A percentile compares a stretch with the other conserved stretches of the same genome.
phyloP scores from a whole-genome alignment of 2,797 vertebrate species.

The Lepus oiostolus region DNA sequence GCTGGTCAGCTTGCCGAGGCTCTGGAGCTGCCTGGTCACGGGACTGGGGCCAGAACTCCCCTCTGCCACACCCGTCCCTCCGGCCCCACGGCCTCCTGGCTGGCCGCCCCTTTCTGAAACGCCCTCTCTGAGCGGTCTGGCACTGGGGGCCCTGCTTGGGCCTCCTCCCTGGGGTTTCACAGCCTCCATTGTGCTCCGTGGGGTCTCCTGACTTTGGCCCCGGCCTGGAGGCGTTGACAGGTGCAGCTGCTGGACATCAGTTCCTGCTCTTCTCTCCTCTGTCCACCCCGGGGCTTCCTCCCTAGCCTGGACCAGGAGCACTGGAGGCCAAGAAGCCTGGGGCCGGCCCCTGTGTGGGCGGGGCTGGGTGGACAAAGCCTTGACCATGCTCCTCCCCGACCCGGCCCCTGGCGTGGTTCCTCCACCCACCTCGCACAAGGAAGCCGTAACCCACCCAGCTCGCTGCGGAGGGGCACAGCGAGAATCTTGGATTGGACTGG shows the following conservation, averaged over 20 bases:
- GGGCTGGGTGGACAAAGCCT: not conserved
- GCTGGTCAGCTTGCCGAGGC: not conserved
- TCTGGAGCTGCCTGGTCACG: not conserved
- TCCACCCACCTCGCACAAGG: accelerated
- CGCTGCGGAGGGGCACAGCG: not conserved
- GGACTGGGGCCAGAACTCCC: not conserved
- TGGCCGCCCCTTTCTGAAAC: too few species aligned
- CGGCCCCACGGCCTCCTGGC: too few species aligned
- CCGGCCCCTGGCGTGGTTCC: not conserved
- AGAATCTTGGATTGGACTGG: not conserved
- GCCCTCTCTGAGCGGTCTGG: too few species aligned
- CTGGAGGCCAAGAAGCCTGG: accelerated
- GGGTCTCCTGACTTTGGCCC: not conserved
- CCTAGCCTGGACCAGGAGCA: not conserved
- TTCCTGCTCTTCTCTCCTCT: accelerated
- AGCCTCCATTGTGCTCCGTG: not conserved
- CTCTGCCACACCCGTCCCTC: not conserved
- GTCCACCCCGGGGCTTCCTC: not conserved
- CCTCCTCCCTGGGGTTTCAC: accelerated
- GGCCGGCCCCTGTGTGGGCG: not conserved
- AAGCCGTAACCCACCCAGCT: not conserved
- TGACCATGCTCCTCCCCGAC: accelerated
- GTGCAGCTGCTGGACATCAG: not conserved
- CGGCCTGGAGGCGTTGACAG: not conserved
- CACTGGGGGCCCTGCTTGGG: too few species aligned